Percentiles rank a stretch among this genome's conserved stretches.
Evolutionary conservation across 2,113 vertebrate genomes (phyloP).

Genomic region (Rhinogobius similis): DNA sequence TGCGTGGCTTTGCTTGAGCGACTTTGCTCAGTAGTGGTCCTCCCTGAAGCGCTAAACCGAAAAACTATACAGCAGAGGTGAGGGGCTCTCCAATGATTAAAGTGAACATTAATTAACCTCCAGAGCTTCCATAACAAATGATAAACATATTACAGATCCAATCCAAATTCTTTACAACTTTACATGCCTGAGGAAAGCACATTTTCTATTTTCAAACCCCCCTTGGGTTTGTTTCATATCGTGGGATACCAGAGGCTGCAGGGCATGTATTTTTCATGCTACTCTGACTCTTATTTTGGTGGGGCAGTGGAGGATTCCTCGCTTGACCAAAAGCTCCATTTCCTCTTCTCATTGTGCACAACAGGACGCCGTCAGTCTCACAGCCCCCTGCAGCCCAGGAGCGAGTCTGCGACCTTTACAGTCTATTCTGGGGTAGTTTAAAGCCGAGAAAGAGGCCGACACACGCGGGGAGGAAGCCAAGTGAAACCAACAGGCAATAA

Average conservation of each 20-base stretch:
- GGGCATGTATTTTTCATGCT: constrained; percentile 55
- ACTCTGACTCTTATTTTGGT: constrained; percentile 50
- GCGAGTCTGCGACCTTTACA: constrained; percentile 21
- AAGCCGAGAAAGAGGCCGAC: not conserved
- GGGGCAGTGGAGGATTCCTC: constrained; percentile 37
- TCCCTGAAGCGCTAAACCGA: constrained; percentile 42
- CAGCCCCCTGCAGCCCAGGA: constrained; percentile 15
- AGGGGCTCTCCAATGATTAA: constrained; percentile 52
- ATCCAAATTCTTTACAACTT: constrained; percentile 29
- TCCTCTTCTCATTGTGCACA: constrained; percentile 24
- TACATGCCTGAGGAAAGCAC: not conserved
- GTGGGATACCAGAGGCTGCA: constrained; percentile 22
- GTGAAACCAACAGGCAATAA: constrained; percentile 2
- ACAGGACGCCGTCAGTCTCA: constrained; percentile 25
- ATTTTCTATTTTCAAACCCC: constrained; percentile 16
- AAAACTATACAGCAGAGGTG: constrained; percentile 52
- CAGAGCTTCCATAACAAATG: constrained; percentile 48
- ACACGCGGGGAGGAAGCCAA: constrained; percentile 17
- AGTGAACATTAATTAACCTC: constrained; percentile 49
- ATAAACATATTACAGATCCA: constrained; percentile 52
- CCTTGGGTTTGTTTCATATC: constrained; percentile 20
- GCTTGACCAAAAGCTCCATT: constrained; percentile 56
- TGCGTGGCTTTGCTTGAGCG: constrained; percentile 31
- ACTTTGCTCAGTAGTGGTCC: constrained; percentile 13
- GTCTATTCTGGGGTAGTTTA: constrained; percentile 13